A percentile compares a stretch with the other conserved stretches of the same genome.
Evolutionary conservation across 2,797 vertebrate genomes (phyloP).

Genomic region (Ficedula albicollis): DNA sequence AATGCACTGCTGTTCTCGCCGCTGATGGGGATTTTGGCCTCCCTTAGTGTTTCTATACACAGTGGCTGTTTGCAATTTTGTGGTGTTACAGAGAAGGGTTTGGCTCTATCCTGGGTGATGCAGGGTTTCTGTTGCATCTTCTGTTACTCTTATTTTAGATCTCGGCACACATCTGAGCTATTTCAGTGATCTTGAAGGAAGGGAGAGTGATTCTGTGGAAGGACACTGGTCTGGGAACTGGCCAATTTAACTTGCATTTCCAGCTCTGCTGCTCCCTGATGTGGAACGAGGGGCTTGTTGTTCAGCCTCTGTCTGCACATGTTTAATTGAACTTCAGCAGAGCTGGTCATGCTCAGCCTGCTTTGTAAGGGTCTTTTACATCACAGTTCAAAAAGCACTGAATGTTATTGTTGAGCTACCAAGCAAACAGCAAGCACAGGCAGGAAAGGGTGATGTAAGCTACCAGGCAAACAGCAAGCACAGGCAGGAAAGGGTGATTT

Average conservation of each 20-base stretch:
- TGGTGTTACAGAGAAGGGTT: not conserved
- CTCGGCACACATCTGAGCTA: not conserved
- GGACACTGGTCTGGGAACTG: not conserved
- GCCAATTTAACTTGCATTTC: not conserved
- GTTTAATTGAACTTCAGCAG: not conserved
- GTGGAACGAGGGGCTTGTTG: not conserved
- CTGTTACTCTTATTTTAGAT: conserved; percentile 27
- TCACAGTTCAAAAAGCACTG: not conserved
- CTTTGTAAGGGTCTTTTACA: not conserved
- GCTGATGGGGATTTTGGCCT: not conserved
- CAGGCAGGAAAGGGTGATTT: not conserved
- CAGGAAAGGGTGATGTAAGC: not conserved
- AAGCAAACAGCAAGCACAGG: not conserved
- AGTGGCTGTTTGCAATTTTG: not conserved
- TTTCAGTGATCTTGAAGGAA: conserved; percentile 18
- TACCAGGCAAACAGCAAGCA: not conserved
- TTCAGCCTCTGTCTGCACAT: not conserved
- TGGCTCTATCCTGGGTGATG: not conserved
- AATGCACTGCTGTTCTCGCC: not conserved
- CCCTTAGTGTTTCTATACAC: not conserved
- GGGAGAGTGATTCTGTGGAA: not conserved
- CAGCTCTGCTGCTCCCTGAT: not conserved
- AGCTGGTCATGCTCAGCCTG: not conserved
- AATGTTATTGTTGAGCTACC: not conserved
- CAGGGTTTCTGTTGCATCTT: not conserved